These are phyloP conservation scores for Megalops atlanticus DNA, from an alignment of 2,113 vertebrate species.

Conservation along the genomic window DNA sequence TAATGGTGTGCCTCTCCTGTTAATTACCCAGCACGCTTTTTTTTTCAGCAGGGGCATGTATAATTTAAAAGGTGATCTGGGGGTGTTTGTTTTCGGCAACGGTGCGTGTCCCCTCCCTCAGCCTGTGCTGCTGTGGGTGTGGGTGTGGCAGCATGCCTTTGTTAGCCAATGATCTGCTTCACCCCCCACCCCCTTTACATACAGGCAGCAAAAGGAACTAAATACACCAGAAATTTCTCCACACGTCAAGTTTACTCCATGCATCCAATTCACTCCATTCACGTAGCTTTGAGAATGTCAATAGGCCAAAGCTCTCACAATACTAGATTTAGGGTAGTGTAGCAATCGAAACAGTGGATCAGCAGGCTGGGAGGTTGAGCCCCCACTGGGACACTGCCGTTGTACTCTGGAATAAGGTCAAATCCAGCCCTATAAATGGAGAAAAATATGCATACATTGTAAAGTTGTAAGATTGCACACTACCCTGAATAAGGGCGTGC, in stretches of 20 bases:
- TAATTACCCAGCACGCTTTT: slow-evolving; percentile 10
- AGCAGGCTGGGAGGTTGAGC: no score
- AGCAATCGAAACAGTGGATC: not conserved
- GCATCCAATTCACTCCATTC: not conserved
- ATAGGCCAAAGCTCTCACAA: not conserved
- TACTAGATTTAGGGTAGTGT: not conserved
- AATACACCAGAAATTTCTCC: no score
- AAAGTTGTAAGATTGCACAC: no score
- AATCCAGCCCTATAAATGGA: no score
- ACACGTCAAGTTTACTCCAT: no score
- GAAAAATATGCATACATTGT: no score
- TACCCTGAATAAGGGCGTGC: no score
- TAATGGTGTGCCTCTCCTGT: not conserved
- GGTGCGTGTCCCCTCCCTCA: not conserved
- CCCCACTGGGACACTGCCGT: no score
- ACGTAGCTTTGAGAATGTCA: not conserved
- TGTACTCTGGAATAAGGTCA: no score
- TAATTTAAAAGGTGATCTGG: not conserved
- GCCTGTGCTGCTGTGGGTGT: not conserved
- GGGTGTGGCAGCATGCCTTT: not conserved
- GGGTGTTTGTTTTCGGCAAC: not conserved
- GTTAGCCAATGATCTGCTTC: not conserved
- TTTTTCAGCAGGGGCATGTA: not conserved
- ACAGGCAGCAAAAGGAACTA: no score
- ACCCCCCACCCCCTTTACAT: no score